A percentile compares a stretch with the other conserved stretches of the same genome.
These are phyloP conservation scores for Euthynnus affinis DNA, from an alignment of 2,797 vertebrate species.

Conservation along the genomic window DNA sequence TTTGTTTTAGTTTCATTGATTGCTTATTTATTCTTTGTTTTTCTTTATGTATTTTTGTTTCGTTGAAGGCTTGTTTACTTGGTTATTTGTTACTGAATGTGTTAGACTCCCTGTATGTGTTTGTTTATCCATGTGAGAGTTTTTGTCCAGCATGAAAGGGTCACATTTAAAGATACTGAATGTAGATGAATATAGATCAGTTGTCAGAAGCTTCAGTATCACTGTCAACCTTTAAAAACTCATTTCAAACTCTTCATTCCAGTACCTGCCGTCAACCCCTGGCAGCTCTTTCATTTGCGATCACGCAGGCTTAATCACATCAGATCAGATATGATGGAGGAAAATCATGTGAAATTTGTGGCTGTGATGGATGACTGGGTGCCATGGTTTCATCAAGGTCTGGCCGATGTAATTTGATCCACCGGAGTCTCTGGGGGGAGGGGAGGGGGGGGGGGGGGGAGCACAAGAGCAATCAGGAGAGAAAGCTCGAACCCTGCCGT, in stretches of 20 bases:
- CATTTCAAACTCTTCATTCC: neutral
- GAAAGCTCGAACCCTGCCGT: neutral
- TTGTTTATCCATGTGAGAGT: too few relatives aligned
- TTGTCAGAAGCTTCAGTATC: neutral
- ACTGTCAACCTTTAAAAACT: neutral
- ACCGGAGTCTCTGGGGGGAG: neutral
- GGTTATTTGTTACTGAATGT: too few relatives aligned
- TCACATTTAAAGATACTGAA: neutral
- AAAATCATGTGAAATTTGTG: constrained; percentile 29
- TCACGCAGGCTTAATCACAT: constrained; percentile 29
- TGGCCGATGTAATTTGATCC: constrained; percentile 53
- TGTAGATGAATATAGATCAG: too few relatives aligned
- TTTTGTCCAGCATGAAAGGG: neutral
- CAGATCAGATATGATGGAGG: constrained; percentile 23
- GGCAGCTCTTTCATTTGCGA: neutral
- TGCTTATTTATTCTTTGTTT: too few relatives aligned
- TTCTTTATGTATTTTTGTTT: too few relatives aligned
- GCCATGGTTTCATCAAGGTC: constrained; percentile 51
- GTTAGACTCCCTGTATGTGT: neutral
- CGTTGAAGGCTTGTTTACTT: too few relatives aligned
- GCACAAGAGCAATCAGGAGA: constrained; percentile 19
- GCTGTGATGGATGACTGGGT: constrained; percentile 44
- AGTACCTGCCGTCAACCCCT: neutral
- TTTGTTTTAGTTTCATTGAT: too few relatives aligned
- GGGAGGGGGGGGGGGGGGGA: too few relatives aligned